Conservation (phyloP, 2,888 invertebrate genomes). For the Metacarcinus magister region DNA sequence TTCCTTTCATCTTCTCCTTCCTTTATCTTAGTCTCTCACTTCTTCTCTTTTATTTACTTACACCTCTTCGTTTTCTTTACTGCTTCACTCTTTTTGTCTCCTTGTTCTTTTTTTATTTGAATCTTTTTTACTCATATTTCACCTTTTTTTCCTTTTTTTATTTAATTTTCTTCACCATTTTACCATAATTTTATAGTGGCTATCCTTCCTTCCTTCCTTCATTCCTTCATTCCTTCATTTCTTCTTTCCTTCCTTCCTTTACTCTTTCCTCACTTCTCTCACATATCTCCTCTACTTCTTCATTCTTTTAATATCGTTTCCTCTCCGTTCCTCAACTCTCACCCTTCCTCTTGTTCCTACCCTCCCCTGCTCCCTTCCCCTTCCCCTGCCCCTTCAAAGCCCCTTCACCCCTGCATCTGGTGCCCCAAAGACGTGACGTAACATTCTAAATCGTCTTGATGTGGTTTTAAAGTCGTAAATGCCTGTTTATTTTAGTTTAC, state of each 20-base stretch:
- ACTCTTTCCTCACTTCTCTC: neutral
- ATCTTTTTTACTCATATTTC: neutral
- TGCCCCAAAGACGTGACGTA: neutral
- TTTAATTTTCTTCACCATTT: neutral
- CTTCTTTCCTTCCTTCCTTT: neutral
- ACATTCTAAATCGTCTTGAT: slow-evolving; percentile 37
- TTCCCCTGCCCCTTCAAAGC: neutral
- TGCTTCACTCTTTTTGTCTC: neutral
- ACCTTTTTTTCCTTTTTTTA: neutral
- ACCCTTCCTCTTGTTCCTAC: neutral
- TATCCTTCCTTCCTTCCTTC: neutral
- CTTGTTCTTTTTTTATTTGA: neutral
- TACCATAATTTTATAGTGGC: neutral
- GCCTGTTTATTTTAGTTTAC: slow-evolving; percentile 51
- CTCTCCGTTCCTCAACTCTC: no score
- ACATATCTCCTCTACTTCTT: neutral
- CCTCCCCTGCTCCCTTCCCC: neutral
- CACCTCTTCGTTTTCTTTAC: neutral
- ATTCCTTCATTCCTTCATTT: neutral
- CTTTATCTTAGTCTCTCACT: neutral
- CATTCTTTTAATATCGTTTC: no score
- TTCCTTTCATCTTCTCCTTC: neutral
- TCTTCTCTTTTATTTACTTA: neutral
- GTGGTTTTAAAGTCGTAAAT: slow-evolving; percentile 38
- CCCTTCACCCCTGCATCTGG: neutral